Evolutionary conservation across 1,140 invertebrate genomes (phyloP).

Genomic region (Eupristina koningsbergeri): DNA sequence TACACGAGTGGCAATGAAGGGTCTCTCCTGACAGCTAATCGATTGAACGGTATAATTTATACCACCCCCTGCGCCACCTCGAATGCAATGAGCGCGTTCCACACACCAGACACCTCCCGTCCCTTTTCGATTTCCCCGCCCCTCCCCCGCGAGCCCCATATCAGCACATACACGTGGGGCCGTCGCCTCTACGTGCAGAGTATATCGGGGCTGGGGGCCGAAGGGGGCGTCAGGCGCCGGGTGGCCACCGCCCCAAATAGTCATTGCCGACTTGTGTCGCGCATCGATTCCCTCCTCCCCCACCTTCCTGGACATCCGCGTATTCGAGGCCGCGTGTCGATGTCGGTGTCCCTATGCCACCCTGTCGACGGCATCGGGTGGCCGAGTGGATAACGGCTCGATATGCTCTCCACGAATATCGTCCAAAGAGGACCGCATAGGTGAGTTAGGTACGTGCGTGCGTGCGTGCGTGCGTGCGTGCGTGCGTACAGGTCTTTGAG

Average conservation of each 20-base stretch:
- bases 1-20: slow-evolving; percentile 60
- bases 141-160: slow-evolving; percentile 29
- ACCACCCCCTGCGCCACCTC: slow-evolving; percentile 66
- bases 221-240: slow-evolving; percentile 35
- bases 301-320: neutral
- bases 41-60: slow-evolving; percentile 75
- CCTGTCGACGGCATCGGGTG: slow-evolving; percentile 35
- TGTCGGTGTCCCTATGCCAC: slow-evolving; percentile 10
- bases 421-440: slow-evolving; percentile 59
- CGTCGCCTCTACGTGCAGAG: neutral
- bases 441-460: slow-evolving; percentile 56
- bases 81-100: slow-evolving; percentile 38
- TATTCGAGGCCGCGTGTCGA: neutral
- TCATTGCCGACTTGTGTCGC: slow-evolving; percentile 56
- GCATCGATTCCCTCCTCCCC: slow-evolving; percentile 41
- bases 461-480: neutral
- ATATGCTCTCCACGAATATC: slow-evolving; percentile 57
- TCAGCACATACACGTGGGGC: neutral
- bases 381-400: slow-evolving; percentile 48
- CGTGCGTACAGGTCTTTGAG: neutral
- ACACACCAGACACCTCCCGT: slow-evolving; percentile 56
- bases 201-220: neutral
- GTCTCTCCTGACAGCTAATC: slow-evolving; percentile 72
- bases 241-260: slow-evolving; percentile 55
- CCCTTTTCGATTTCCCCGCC: slow-evolving; percentile 21